Evolutionary conservation across 1,140 invertebrate genomes (phyloP).

Genomic region (honey bee (Apis mellifera)): DNA sequence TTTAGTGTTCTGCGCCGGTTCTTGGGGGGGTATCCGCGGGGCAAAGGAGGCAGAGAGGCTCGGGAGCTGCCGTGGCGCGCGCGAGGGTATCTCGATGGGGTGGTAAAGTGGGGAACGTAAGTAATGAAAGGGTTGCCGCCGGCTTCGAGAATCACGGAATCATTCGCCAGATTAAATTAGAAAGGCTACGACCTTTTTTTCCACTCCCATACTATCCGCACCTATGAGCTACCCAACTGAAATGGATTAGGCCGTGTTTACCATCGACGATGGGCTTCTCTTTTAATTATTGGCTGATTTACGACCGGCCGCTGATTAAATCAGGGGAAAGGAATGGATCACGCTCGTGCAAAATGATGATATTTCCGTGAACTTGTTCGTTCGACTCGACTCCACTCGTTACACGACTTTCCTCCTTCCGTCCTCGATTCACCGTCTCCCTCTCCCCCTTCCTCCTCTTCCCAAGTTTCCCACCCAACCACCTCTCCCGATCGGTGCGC

Average conservation of each 20-base stretch:
- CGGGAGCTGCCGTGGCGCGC: conserved; percentile 46
- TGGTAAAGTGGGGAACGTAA: conserved; percentile 73
- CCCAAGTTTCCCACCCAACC: background rate
- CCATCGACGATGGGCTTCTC: conserved; percentile 52
- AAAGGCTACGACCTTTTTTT: conserved; percentile 74
- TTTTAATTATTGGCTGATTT: conserved; percentile 73
- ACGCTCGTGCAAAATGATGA: conserved; percentile 52
- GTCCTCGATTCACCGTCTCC: background rate
- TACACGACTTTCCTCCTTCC: conserved; percentile 15
- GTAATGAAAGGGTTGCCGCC: conserved; percentile 81
- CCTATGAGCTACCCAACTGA: conserved; percentile 46
- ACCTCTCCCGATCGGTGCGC: conserved; percentile 11
- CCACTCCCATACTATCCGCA: conserved; percentile 53
- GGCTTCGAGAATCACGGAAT: conserved; percentile 80
- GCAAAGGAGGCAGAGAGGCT: conserved; percentile 44
- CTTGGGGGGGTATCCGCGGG: conserved; percentile 62
- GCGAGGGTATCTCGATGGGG: conserved; percentile 37
- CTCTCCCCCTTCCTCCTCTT: too few relatives aligned
- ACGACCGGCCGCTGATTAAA: conserved; percentile 68
- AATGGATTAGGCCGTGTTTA: conserved; percentile 72
- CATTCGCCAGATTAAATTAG: conserved; percentile 82
- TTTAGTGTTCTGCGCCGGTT: conserved; percentile 79
- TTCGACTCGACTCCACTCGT: conserved; percentile 14
- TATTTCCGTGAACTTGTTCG: conserved; percentile 44
- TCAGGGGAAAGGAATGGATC: conserved; percentile 49